Evolutionary conservation across 2,113 vertebrate species (phyloP).

Genomic region (Austrofundulus limnaeus): DNA sequence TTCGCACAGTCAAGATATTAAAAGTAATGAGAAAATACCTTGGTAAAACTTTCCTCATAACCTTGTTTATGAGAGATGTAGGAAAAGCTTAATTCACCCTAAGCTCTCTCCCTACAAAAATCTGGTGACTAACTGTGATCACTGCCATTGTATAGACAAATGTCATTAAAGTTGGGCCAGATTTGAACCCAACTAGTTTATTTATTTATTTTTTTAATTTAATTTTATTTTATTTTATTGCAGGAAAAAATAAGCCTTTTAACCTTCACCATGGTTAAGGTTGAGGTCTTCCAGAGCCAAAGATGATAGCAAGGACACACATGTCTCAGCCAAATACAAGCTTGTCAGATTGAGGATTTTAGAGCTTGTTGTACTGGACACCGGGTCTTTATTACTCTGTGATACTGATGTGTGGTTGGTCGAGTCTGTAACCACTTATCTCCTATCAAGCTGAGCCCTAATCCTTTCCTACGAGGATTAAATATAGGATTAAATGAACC

Average conservation of each 20-base stretch:
- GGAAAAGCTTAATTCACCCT: too few species aligned
- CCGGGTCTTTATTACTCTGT: slow-evolving; percentile 40
- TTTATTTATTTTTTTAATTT: too few species aligned
- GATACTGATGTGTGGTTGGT: slow-evolving; percentile 16
- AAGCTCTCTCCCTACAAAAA: too few species aligned
- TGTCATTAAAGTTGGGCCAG: slow-evolving; percentile 32
- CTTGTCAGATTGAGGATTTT: slow-evolving; percentile 47
- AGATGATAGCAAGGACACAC: slow-evolving; percentile 31
- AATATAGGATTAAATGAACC: slow-evolving; percentile 67
- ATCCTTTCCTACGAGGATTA: slow-evolving; percentile 48
- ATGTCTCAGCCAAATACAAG: slow-evolving; percentile 33
- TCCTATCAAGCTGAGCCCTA: slow-evolving; percentile 46
- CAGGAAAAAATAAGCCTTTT: slow-evolving; percentile 37
- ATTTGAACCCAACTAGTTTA: slow-evolving; percentile 26
- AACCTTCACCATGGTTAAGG: slow-evolving; percentile 44
- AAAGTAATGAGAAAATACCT: too few species aligned
- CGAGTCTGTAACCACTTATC: slow-evolving; percentile 56
- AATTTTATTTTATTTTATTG: too few species aligned
- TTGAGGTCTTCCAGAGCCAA: slow-evolving; percentile 32
- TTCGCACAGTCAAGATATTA: too few species aligned
- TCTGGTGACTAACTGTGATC: too few species aligned
- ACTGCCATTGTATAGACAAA: too few species aligned
- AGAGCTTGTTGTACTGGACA: slow-evolving; percentile 35
- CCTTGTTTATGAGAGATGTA: too few species aligned
- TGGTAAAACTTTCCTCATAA: too few species aligned